Conservation (phyloP, 2,888 invertebrate species). For the Allygus modestus region DNA sequence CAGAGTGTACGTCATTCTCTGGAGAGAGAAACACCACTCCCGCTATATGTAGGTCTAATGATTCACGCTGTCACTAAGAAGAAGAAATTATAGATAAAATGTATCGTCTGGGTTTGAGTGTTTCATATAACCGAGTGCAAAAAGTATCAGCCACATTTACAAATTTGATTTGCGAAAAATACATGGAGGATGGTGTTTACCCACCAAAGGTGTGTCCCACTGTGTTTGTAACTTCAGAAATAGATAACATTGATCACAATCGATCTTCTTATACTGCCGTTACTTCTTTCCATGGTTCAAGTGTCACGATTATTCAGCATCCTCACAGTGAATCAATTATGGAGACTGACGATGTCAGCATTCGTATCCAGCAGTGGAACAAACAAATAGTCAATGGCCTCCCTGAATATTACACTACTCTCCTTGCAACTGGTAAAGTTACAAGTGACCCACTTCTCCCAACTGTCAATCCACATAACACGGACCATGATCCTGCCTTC, state of each 20-base stretch:
- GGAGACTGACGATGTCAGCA: conserved; percentile 8
- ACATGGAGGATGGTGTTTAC: conserved; percentile 14
- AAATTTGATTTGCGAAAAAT: not conserved
- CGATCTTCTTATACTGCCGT: not conserved
- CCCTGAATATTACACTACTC: conserved; percentile 3
- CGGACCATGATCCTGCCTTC: not conserved
- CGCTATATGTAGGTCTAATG: conserved; percentile 2
- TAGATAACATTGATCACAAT: conserved; percentile 15
- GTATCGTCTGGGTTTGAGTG: conserved; percentile 10
- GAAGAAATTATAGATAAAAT: conserved; percentile 8
- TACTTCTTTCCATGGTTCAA: conserved; percentile 21
- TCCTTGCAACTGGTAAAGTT: conserved; percentile 13
- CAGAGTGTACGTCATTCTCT: not conserved
- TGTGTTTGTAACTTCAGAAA: not conserved
- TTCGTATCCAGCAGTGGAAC: not conserved
- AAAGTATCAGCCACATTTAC: not conserved
- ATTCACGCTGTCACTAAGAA: conserved; percentile 11
- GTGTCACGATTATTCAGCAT: conserved; percentile 2
- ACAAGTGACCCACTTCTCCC: not conserved
- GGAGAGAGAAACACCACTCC: conserved; percentile 17
- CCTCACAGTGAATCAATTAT: not conserved
- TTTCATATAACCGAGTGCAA: not conserved
- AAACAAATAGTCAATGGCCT: not conserved
- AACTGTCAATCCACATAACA: not conserved
- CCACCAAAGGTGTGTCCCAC: conserved; percentile 9